Conservation (phyloP, 2,113 vertebrate species). For the Neopipo cinnamomea region DNA sequence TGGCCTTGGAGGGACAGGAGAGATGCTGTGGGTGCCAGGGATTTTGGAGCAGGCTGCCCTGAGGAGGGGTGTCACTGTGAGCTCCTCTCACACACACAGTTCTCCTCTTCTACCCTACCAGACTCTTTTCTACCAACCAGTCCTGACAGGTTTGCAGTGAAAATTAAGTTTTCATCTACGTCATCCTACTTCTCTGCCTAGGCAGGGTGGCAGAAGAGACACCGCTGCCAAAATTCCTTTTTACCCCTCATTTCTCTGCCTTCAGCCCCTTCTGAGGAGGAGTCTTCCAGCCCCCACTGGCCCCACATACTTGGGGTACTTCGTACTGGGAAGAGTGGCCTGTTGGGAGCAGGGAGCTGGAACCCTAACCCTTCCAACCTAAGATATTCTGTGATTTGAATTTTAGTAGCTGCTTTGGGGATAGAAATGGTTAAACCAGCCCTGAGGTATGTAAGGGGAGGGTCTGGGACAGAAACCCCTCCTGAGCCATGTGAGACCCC, state of each 20-base stretch:
- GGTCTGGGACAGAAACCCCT: background rate
- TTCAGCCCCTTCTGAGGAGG: background rate
- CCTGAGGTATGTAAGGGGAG: background rate
- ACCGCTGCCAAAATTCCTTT: background rate
- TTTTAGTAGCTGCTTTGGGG: background rate
- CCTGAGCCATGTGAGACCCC: background rate
- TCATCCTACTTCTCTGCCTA: background rate
- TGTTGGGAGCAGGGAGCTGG: background rate
- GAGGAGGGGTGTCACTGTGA: fast-evolving
- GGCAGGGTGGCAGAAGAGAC: background rate
- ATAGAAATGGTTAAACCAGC: background rate
- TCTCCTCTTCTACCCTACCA: background rate
- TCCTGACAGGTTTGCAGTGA: background rate
- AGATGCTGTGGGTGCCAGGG: background rate
- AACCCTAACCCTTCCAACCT: background rate
- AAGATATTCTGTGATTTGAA: background rate
- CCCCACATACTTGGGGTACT: background rate
- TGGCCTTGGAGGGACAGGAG: background rate
- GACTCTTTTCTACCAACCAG: background rate
- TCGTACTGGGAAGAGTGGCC: background rate
- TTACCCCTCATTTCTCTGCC: background rate
- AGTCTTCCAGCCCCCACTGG: background rate
- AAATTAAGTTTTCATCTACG: background rate
- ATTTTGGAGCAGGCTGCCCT: background rate
- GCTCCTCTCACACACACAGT: background rate